Percentiles rank a stretch among this genome's conserved stretches.
phyloP scores from a whole-genome alignment of 2,113 vertebrate genomes.

The Nannobrachium achirus region DNA sequence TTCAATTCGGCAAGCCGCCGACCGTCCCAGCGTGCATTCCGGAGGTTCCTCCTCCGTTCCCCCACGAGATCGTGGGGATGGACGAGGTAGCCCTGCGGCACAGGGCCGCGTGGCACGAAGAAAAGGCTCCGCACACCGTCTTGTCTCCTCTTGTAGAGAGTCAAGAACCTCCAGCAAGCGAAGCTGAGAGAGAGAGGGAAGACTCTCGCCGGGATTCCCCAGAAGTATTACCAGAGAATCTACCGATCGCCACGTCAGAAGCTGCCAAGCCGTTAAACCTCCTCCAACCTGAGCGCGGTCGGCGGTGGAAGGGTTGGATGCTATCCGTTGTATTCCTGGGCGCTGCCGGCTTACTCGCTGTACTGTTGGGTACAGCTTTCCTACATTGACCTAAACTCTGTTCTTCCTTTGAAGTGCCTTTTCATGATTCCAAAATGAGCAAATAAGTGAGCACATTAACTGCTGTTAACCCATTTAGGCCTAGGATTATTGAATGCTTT shows the following conservation, averaged over 20 bases:
- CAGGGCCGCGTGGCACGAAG: constrained; percentile 3
- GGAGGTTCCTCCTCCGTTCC: neutral
- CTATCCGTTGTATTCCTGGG: constrained; percentile 58
- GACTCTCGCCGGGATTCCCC: constrained; percentile 31
- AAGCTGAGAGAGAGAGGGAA: constrained; percentile 34
- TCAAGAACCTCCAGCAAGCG: constrained; percentile 16
- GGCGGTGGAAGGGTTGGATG: constrained; percentile 42
- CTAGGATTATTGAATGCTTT: too few relatives aligned
- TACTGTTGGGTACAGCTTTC: constrained; percentile 50
- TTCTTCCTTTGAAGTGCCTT: constrained; percentile 61
- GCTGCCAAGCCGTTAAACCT: constrained; percentile 4
- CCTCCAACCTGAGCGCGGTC: constrained; percentile 21
- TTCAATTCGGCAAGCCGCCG: neutral
- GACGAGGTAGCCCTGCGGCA: neutral
- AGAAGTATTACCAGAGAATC: constrained; percentile 32
- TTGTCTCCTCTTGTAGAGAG: constrained; percentile 25
- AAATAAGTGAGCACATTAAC: constrained; percentile 22
- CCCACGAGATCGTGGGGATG: constrained; percentile 4
- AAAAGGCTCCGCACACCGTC: neutral
- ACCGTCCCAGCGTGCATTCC: neutral
- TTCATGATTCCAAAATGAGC: constrained; percentile 57
- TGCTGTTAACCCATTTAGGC: neutral
- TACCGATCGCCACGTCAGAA: constrained; percentile 15
- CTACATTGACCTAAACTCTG: neutral
- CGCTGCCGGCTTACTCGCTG: constrained; percentile 58